Evolutionary conservation across 53 echinoderm and acorn worm species (phyloP).

Genomic region (Patiria pectinifera): DNA sequence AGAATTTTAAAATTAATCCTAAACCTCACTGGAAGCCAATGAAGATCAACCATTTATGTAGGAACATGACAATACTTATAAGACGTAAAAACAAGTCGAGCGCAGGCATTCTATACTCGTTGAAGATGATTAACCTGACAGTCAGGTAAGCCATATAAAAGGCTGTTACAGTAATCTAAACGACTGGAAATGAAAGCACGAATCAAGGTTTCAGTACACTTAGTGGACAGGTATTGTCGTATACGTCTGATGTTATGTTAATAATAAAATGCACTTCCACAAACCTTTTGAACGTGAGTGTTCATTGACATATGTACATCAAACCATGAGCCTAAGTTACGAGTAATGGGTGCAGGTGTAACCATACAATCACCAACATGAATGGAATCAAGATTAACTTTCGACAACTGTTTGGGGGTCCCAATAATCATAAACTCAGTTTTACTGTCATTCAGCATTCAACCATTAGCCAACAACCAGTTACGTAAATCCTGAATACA

Average conservation of each 20-base stretch:
- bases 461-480: too few species aligned
- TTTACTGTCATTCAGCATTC: too few species aligned
- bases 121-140: not conserved
- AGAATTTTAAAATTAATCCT: not conserved
- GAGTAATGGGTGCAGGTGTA: not conserved
- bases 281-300: not conserved
- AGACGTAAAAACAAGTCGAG: too few species aligned
- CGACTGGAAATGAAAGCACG: not conserved
- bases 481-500: too few species aligned
- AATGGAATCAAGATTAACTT: constrained; percentile 12
- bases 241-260: too few species aligned
- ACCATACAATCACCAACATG: not conserved
- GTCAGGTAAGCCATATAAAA: constrained; percentile 30
- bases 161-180: constrained; percentile 6
- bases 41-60: too few species aligned
- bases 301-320: not conserved
- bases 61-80: too few species aligned
- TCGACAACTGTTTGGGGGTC: not conserved
- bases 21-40: too few species aligned
- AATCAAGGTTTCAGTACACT: too few species aligned
- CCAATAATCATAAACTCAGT: too few species aligned
- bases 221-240: too few species aligned
- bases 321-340: not conserved
- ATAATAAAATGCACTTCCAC: too few species aligned
- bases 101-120: not conserved